Evolutionary conservation across 2,888 invertebrate species (phyloP), one percentile per base, ranked within the genome.

Genomic region (Scaptomyza caliginosa): DNA sequence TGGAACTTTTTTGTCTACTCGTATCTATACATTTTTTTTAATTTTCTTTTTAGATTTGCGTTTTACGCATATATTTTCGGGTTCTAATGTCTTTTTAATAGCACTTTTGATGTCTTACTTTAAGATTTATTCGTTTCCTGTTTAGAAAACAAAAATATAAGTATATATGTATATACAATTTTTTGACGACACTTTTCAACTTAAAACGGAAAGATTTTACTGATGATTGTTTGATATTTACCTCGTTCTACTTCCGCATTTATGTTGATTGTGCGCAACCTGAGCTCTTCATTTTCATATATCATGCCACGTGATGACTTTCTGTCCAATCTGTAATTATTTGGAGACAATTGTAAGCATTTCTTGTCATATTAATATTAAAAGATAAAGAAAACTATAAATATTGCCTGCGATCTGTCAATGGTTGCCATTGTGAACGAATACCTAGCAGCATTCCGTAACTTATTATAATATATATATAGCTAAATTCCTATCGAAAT

Each of bases 231-330:
- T 34, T 34, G 2, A 6, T 67, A 50, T 49, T 75, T 64, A 96
- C 96, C 96, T 94, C 96, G 93, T 92, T 97, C 97, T 48, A 97
- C 96, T 93, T 97, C 97, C 58, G 97, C 97, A 91, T 97, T 97
- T 89, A 97, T 97, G 89, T 97, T 96, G 90, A 97, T 97, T 30
- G 97, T 97, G 86, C 97, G 94, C 89, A 97, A 92, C 77, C 97
- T 93, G 51, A 97, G 93, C 91, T 97, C 97, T 90, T 97, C 97
- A 93, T 97, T 97, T 92, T 97, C 97, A 93, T 96, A 97, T 82
- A 97, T 95, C 96, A 97, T 97, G 74, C 97, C 97, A 90, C 97
- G 95, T 72, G 97, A 96, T 54, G 97, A 96, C 92, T 96, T 96
- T 89, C 96, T 94, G 93, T 97, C 97, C 93, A 97, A 94, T 92